These are phyloP conservation scores for Pelobates fuscus DNA, from an alignment of 2,113 vertebrate genomes.

Conservation along the genomic window DNA sequence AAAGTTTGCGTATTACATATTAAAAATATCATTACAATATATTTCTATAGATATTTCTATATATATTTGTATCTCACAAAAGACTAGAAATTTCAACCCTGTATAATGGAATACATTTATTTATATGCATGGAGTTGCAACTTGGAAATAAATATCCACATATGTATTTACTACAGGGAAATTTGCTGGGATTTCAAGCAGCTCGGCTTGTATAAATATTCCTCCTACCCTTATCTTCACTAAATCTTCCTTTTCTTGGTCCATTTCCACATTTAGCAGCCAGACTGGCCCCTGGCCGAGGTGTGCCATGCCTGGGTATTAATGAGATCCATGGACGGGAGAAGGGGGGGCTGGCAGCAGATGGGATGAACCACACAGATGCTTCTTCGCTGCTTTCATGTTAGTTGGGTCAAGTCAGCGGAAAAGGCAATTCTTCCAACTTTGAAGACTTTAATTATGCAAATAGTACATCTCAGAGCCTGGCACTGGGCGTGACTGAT, in stretches of 20 bases:
- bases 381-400: conserved; percentile 43
- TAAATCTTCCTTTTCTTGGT: conserved; percentile 33
- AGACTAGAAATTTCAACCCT: too few relatives aligned
- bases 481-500: conserved; percentile 8
- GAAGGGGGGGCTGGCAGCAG: conserved; percentile 18
- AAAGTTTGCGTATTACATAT: too few relatives aligned
- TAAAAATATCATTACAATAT: too few relatives aligned
- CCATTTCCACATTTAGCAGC: conserved; percentile 6
- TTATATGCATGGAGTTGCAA: too few relatives aligned
- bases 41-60: too few relatives aligned
- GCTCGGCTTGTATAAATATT: not conserved
- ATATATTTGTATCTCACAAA: too few relatives aligned
- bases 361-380: conserved; percentile 39
- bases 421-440: conserved; percentile 22
- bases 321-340: conserved; percentile 31
- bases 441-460: conserved; percentile 44
- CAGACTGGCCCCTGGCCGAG: conserved; percentile 9
- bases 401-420: conserved; percentile 31
- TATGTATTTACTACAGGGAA: too few relatives aligned
- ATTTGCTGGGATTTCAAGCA: too few relatives aligned
- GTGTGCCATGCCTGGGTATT: conserved; percentile 33
- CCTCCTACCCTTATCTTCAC: not conserved
- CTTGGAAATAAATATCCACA: too few relatives aligned
- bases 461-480: conserved; percentile 28
- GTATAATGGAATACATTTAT: too few relatives aligned